Conservation (phyloP, 37 sponge, comb jelly and placozoan species). For the Dysidea cf. avara region DNA sequence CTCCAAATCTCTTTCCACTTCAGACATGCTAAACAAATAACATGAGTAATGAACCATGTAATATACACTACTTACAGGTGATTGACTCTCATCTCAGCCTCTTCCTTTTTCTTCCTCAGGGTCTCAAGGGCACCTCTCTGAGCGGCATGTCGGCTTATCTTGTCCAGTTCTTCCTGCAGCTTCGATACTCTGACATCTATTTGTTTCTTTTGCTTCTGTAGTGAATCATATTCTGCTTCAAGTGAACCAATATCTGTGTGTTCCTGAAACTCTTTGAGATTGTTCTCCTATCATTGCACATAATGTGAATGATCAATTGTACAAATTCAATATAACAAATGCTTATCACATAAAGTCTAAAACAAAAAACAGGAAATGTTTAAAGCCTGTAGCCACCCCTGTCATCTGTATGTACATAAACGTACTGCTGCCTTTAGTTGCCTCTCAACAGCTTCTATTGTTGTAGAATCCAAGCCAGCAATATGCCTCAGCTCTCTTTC, state of each 20-base stretch:
- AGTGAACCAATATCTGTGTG: conserved; percentile 38
- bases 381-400: too few relatives aligned
- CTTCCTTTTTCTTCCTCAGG: conserved; percentile 53
- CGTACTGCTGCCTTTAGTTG: conserved; percentile 10
- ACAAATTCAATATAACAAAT: too few relatives aligned
- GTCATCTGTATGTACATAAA: too few relatives aligned
- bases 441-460: not conserved
- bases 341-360: too few relatives aligned
- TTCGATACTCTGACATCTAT: conserved; percentile 14
- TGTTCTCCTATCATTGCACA: conserved; percentile 42
- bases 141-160: conserved; percentile 59
- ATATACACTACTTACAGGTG: too few relatives aligned
- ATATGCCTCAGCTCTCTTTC: not conserved
- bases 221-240: conserved; percentile 28
- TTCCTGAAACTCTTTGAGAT: conserved; percentile 36
- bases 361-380: too few relatives aligned
- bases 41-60: too few relatives aligned
- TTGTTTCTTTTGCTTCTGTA: conserved; percentile 39
- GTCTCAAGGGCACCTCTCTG: conserved; percentile 73
- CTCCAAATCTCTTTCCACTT: not conserved
- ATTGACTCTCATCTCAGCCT: too few relatives aligned
- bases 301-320: too few relatives aligned
- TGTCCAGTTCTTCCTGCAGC: conserved; percentile 62
- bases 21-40: not conserved
- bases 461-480: conserved; percentile 5